Evolutionary conservation across 2,888 invertebrate species (phyloP), one percentile per base, ranked within the genome.

Genomic region (Drosophila prolongata): DNA sequence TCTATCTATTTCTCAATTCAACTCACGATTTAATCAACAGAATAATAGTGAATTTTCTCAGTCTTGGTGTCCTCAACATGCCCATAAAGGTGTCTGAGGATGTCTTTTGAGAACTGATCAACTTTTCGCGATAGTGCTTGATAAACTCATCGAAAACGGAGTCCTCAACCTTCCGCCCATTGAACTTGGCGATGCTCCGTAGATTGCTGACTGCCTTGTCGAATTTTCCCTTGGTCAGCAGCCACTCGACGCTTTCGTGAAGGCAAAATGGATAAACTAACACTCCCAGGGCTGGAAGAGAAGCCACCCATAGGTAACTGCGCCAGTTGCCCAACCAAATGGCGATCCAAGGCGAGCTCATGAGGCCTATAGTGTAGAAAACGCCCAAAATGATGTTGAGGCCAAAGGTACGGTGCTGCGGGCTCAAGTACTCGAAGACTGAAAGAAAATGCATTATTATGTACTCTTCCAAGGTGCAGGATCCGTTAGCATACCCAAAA

Each of bases 231-330:
- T 93, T 93, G 67, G 94, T 93, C n/a, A 94, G 90, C 34, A 94
- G 83, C 94, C 94, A 94, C 76, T 94, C 93, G 0, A 94, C 94
- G 77, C 94, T 94, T 89, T 94, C 94, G 6, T 94, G 94, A 2
- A 92, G 92, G 16, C 93, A 77, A 10, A 93, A 90, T 34, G 94
- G 94, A 80, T 93, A 94, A 1, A 85, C 40, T 30, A 93, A 82
- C 6, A 94, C 92, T 1, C 91, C 69, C 1, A 92, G 40, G 19
- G 93, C 92, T 0, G 94, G 94, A 37, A 93, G 59, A 0, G 94
- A 93, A 0, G 93, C 92, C 2, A 92, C 90, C 46, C 93, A 80
- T 2, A 94, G 89, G 76, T 94, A 94, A 19, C 79, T 81, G 34
- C 93, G 92, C 94, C 94, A 95, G 46, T 87, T 83, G 13, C 92